These are phyloP conservation scores for Nephrotoma guestfalica DNA, from an alignment of 2,888 invertebrate species.

Conservation along the genomic window DNA sequence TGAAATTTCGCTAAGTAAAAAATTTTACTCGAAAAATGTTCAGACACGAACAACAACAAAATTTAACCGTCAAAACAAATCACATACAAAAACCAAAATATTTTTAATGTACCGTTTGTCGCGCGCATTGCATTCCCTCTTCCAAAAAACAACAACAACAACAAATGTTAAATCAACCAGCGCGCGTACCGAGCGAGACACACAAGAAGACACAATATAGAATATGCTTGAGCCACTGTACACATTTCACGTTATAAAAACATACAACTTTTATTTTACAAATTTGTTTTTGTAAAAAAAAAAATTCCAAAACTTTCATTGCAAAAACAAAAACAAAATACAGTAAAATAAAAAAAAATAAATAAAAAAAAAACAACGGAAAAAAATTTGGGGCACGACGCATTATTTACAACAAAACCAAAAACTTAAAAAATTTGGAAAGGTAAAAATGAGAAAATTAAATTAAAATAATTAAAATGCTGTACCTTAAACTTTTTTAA, in stretches of 20 bases:
- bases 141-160: not conserved
- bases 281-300: not conserved
- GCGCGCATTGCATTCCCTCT: not conserved
- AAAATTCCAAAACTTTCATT: not conserved
- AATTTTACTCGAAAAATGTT: no score
- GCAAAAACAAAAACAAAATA: not conserved
- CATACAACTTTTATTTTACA: not conserved
- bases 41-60: not conserved
- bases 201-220: not conserved
- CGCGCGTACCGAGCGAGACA: not conserved
- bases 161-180: not conserved
- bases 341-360: not conserved
- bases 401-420: not conserved
- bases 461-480: not conserved
- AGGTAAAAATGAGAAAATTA: not conserved
- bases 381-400: not conserved
- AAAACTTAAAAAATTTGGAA: not conserved
- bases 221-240: not conserved
- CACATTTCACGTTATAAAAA: not conserved
- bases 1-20: no score
- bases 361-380: not conserved
- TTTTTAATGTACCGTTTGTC: not conserved
- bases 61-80: not conserved
- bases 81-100: not conserved
- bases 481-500: constrained; percentile 28